Evolutionary conservation across 2,113 vertebrate genomes (phyloP).

Genomic region (Balaenoptera acutorostrata): DNA sequence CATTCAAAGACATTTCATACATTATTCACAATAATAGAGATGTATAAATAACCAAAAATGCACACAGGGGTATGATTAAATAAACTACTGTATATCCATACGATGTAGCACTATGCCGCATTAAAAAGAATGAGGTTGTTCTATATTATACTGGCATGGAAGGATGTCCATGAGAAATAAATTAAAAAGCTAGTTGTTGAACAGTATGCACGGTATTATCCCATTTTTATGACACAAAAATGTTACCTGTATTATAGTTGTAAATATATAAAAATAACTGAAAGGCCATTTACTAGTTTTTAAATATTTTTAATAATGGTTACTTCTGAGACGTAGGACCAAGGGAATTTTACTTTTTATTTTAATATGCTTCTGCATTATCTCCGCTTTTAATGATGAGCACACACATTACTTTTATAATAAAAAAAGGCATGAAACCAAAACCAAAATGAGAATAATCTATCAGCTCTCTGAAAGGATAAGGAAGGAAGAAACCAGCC

Average conservation of each 20-base stretch:
- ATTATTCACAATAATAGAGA: neutral
- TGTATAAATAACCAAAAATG: neutral
- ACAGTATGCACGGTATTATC: neutral
- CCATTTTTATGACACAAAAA: neutral
- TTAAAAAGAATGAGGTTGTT: neutral
- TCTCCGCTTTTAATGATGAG: neutral
- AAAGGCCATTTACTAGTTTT: neutral
- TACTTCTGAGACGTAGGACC: neutral
- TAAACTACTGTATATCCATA: neutral
- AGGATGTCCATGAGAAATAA: neutral
- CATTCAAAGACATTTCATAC: neutral
- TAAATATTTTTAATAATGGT: neutral
- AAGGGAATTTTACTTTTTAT: neutral
- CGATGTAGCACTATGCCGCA: neutral
- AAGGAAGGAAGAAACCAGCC: neutral
- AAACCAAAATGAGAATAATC: constrained; percentile 18
- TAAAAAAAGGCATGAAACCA: neutral
- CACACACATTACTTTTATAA: neutral
- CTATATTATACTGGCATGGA: neutral
- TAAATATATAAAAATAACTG: neutral
- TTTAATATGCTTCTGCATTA: neutral
- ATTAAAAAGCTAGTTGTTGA: neutral
- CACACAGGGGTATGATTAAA: neutral
- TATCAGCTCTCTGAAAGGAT: neutral
- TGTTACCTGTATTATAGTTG: neutral